Evolutionary conservation across 2,113 vertebrate species (phyloP).

Genomic region (Propithecus coquereli): DNA sequence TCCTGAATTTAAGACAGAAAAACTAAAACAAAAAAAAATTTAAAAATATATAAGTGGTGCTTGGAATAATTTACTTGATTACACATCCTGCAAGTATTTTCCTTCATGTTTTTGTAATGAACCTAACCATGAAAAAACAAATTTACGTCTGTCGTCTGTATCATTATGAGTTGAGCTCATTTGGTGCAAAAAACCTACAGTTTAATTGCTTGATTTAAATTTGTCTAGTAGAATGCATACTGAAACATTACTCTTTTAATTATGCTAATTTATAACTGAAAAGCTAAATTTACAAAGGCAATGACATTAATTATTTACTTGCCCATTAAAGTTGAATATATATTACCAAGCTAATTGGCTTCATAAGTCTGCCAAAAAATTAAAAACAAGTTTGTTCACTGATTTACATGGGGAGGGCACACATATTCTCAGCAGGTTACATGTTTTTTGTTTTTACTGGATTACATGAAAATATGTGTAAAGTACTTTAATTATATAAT

Average conservation of each 20-base stretch:
- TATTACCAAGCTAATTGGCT: conserved; percentile 83
- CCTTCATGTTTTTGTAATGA: conserved; percentile 78
- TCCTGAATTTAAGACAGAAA: conserved; percentile 14
- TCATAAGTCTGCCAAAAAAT: conserved; percentile 79
- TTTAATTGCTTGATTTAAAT: conserved; percentile 88
- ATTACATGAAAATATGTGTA: conserved; percentile 42
- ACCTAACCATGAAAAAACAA: conserved; percentile 76
- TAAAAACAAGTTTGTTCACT: conserved; percentile 80
- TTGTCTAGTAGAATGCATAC: conserved; percentile 79
- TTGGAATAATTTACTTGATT: conserved; percentile 79
- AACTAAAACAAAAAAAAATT: background rate
- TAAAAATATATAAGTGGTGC: conserved; percentile 56
- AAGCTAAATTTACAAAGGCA: conserved; percentile 88
- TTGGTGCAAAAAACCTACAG: conserved; percentile 82
- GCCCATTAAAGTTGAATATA: conserved; percentile 83
- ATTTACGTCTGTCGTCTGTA: conserved; percentile 77
- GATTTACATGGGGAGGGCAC: conserved; percentile 67
- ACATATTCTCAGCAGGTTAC: conserved; percentile 63
- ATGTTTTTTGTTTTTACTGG: conserved; percentile 34
- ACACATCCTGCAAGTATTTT: conserved; percentile 72
- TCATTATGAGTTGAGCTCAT: conserved; percentile 78
- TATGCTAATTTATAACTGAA: conserved; percentile 88
- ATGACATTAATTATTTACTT: conserved; percentile 89
- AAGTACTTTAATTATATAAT: conserved; percentile 40
- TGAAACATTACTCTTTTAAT: conserved; percentile 87